Base-by-base conservation (phyloP, 2,797 vertebrate species). In the Mastacembelus armatus region DNA sequence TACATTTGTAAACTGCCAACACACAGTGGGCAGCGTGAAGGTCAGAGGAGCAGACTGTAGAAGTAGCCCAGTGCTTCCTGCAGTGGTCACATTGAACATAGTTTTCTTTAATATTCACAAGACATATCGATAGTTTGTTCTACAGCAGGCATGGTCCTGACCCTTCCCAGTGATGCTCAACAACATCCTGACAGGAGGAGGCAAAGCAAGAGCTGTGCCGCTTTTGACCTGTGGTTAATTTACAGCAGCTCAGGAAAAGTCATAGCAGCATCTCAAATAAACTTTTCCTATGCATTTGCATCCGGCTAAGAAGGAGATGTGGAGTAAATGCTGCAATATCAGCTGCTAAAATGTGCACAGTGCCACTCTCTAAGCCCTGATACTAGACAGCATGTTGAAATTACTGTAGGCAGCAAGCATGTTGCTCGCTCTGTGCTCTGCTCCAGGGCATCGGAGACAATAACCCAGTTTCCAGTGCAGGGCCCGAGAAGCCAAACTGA, bases 381-480 rank as follows among this genome's bases (percentile, higher is more conserved):
- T 73, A 71, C 54, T 73, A 76, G 85, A 77, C 80, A 80, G 79
- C 85, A 81, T 85, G 81, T 74, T 74, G 80, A 69, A 78, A 61
- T 83, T 62, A 88, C 85, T 83, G 78, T 70, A 85, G 86, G 84
- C 87, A 79, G 86, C 84, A 70, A 83, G 76, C 90, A 88, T 86
- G 87, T 80, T 85, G 85, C 75, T 84, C 69, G 16, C 82, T 75
- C 74, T 64, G 80, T 66, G 71, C 81, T 68, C 58, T 42, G 87
- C 87, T 80, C 67, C 73, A 5, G 88, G 90, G 77, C 75, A 77
- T 85, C 80, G 27, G 54, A 80, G 83, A 87, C 80, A 89, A 85
- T 88, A 90, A 91, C 88, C 90, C 71, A 87, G 71, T 87, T 91
- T 92, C 78, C 77, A 81, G 71, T 74, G 80, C 80, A 32, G 72